phyloP scores from a whole-genome alignment of 1,140 invertebrate genomes.

The silkworm (Bombyx mori) region ASM3026992v2 NC_085119.1:9731001-9731500 shows the following conservation, averaged over 20 bases:
- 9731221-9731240: constrained; percentile 66
- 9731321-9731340: constrained; percentile 70
- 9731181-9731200: constrained; percentile 64
- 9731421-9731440: constrained; percentile 38
- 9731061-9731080: constrained; percentile 71
- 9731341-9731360: constrained; percentile 72
- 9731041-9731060: constrained; percentile 71
- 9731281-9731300: constrained; percentile 67
- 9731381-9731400: constrained; percentile 57
- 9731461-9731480: constrained; percentile 52
- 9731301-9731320: constrained; percentile 68
- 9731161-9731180: constrained; percentile 67
- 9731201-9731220: constrained; percentile 70
- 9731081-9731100: constrained; percentile 69
- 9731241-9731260: constrained; percentile 63
- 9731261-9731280: constrained; percentile 68
- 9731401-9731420: constrained; percentile 41
- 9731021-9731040: constrained; percentile 64
- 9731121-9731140: constrained; percentile 66
- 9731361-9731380: constrained; percentile 69
- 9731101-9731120: constrained; percentile 62
- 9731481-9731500: constrained; percentile 28
- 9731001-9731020: constrained; percentile 64
- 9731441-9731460: constrained; percentile 38
- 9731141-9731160: constrained; percentile 67